Percentiles rank a stretch among this genome's conserved stretches.
These are phyloP conservation scores for Drosophila antonietae DNA, from an alignment of 2,888 invertebrate genomes.

Conservation along the genomic window DNA sequence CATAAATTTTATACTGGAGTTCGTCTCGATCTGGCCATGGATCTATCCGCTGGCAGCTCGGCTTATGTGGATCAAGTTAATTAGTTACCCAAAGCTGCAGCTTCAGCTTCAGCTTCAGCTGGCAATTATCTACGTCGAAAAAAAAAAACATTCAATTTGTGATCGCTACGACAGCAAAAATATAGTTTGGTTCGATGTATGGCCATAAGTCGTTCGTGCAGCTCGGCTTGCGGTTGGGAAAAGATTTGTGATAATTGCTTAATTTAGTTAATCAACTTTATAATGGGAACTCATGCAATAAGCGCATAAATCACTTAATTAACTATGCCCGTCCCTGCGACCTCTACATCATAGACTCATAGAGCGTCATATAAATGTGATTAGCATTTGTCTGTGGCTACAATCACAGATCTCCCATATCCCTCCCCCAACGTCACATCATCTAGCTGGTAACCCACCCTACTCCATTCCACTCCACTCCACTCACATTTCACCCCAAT, in stretches of 20 bases:
- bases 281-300: conserved; percentile 71
- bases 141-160: conserved; percentile 67
- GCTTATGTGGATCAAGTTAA: conserved; percentile 70
- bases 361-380: conserved; percentile 50
- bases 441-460: conserved; percentile 49
- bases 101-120: conserved; percentile 18
- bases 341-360: conserved; percentile 5
- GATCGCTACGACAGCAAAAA: conserved; percentile 35
- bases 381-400: conserved; percentile 52
- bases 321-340: conserved; percentile 39
- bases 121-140: conserved; percentile 55
- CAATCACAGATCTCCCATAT: conserved; percentile 12
- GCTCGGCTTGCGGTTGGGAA: conserved; percentile 17
- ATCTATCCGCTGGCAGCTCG: conserved; percentile 22
- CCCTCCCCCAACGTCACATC: conserved; percentile 34
- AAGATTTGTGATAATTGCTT: conserved; percentile 71
- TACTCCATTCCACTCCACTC: conserved; percentile 52
- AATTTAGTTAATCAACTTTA: conserved; percentile 70
- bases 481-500: conserved; percentile 84
- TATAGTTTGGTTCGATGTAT: conserved; percentile 28
- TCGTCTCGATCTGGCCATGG: conserved; percentile 38
- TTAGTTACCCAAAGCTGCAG: conserved; percentile 51
- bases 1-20: conserved; percentile 34
- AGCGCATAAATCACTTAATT: conserved; percentile 76
- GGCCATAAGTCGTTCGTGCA: conserved; percentile 17